phyloP scores from a whole-genome alignment of 1,140 invertebrate species.

The Mactra quadrangularis region DNA sequence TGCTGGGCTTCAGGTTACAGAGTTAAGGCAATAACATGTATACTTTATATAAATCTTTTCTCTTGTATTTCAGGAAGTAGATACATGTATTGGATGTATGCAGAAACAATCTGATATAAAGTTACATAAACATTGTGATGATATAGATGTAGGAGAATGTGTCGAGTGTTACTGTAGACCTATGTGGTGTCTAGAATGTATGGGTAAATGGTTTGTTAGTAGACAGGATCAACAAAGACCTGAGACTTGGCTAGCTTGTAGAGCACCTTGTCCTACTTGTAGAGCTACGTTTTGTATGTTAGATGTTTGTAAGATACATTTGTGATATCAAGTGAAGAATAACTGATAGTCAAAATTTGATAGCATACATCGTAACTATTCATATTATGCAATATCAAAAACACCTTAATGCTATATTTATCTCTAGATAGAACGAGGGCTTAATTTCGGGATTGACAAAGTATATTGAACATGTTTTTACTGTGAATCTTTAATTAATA shows the following conservation, averaged over 20 bases:
- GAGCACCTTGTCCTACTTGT: constrained; percentile 95
- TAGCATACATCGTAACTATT: no score
- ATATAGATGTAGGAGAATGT: constrained; percentile 85
- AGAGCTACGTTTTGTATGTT: constrained; percentile 93
- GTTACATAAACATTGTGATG: constrained; percentile 89
- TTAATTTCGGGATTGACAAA: no score
- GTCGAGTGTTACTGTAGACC: constrained; percentile 89
- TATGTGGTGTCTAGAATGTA: constrained; percentile 92
- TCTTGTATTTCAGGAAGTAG: constrained; percentile 91
- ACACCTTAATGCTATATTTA: no score
- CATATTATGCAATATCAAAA: no score
- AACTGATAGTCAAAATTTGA: no score
- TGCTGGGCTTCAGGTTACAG: no score
- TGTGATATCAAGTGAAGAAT: constrained; percentile 14
- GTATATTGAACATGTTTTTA: no score
- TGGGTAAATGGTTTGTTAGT: constrained; percentile 93
- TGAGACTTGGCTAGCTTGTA: constrained; percentile 92
- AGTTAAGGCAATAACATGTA: no score
- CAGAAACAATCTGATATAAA: constrained; percentile 91
- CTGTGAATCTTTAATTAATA: no score
- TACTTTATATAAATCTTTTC: no score
- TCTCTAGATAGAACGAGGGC: no score
- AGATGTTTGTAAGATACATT: constrained; percentile 87
- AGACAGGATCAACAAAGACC: constrained; percentile 90
- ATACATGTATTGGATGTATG: constrained; percentile 95